Conservation (phyloP, 2,797 vertebrate species). For the Propithecus deckenii region DNA sequence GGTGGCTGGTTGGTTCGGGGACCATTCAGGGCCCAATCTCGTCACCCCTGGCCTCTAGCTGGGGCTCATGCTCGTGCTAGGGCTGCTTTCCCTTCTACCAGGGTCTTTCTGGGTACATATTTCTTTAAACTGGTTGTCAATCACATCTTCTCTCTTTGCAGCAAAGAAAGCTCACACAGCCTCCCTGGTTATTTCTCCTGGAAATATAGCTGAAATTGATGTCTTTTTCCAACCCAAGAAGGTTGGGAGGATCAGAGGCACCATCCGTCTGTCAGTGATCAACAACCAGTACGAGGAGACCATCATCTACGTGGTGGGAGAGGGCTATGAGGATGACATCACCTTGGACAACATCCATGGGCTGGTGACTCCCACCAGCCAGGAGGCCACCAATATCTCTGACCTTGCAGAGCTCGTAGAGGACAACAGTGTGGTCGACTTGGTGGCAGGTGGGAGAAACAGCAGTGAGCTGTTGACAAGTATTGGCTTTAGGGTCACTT, state of each 20-base stretch:
- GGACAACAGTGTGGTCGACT: constrained; percentile 65
- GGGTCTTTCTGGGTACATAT: background rate
- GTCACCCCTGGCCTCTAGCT: background rate
- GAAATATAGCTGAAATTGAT: constrained; percentile 85
- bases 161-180: constrained; percentile 82
- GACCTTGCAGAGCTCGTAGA: background rate
- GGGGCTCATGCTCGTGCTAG: background rate
- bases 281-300: constrained; percentile 88
- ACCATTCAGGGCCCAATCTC: background rate
- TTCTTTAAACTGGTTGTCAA: background rate
- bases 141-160: constrained; percentile 55
- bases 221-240: constrained; percentile 87
- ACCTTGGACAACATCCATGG: constrained; percentile 88
- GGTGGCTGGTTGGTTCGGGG: background rate
- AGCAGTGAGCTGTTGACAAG: background rate
- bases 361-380: background rate
- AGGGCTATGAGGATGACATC: constrained; percentile 89
- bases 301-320: constrained; percentile 86
- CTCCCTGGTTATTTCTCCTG: constrained; percentile 81
- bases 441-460: constrained; percentile 80
- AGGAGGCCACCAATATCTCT: background rate
- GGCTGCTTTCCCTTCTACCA: background rate
- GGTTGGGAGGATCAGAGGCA: constrained; percentile 81
- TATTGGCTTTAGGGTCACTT: background rate
- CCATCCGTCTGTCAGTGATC: constrained; percentile 86